phyloP scores from a whole-genome alignment of 1,140 invertebrate species.

The Hormaphis cornu region DNA sequence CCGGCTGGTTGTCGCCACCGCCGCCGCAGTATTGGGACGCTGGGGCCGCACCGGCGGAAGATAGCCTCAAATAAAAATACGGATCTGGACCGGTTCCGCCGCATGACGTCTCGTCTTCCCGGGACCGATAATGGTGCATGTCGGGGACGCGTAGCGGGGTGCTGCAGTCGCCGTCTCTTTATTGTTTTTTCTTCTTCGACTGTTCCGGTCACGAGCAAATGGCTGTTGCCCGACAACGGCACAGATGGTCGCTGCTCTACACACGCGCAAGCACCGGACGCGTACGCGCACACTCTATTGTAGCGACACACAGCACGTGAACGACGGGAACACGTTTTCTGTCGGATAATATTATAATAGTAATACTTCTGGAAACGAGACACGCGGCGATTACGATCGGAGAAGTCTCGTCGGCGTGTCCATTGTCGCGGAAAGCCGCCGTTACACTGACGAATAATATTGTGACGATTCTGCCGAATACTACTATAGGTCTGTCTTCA shows the following conservation, averaged over 20 bases:
- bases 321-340: too few relatives aligned
- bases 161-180: neutral
- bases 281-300: neutral
- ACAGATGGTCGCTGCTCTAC: constrained; percentile 14
- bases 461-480: too few relatives aligned
- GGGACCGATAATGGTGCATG: constrained; percentile 23
- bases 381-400: too few relatives aligned
- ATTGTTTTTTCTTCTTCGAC: neutral
- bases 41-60: neutral
- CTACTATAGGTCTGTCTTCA: too few relatives aligned
- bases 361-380: too few relatives aligned
- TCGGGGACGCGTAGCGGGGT: neutral
- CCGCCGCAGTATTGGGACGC: too few relatives aligned
- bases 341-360: too few relatives aligned
- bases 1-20: too few relatives aligned
- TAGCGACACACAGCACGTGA: neutral
- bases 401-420: constrained; percentile 27
- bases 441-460: constrained; percentile 29
- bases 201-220: neutral
- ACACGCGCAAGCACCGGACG: neutral
- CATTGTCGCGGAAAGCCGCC: constrained; percentile 21
- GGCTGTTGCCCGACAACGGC: neutral
- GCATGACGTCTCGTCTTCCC: constrained; percentile 16
- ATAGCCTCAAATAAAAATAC: constrained; percentile 5
- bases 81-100: neutral